These are phyloP conservation scores for Gallinago stenura DNA, from an alignment of 2,797 vertebrate genomes.

Conservation along the genomic window DNA sequence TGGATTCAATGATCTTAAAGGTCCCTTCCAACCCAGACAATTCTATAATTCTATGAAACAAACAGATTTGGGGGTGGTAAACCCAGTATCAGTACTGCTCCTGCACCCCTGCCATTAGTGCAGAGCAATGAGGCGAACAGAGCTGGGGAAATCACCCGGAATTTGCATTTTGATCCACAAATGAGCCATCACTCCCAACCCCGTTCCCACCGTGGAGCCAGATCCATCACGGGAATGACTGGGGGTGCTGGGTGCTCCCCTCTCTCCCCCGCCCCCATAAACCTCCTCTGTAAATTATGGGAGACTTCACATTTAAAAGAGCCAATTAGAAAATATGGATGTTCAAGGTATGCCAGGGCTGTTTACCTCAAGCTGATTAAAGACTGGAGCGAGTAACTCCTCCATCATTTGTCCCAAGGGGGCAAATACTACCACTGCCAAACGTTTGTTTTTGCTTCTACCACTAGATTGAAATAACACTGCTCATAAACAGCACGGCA, in stretches of 20 bases:
- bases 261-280: not conserved
- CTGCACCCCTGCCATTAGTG: not conserved
- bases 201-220: not conserved
- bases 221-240: not conserved
- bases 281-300: not conserved
- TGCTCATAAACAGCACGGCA: conserved; percentile 22
- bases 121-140: not conserved
- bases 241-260: not conserved
- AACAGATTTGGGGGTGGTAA: not conserved
- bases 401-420: conserved; percentile 40
- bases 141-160: not conserved
- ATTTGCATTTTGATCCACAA: not conserved
- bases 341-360: not conserved
- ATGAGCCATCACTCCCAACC: not conserved
- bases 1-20: too few relatives aligned
- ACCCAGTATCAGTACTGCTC: not conserved
- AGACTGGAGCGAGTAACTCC: conserved; percentile 14
- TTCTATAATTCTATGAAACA: not conserved
- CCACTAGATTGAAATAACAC: not conserved
- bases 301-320: not conserved
- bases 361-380: conserved; percentile 24
- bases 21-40: too few relatives aligned
- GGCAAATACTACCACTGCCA: not conserved
- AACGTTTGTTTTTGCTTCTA: not conserved
- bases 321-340: conserved; percentile 37